Base-by-base conservation (phyloP, 1,140 invertebrate species). In the Drosophila lowei region DNA sequence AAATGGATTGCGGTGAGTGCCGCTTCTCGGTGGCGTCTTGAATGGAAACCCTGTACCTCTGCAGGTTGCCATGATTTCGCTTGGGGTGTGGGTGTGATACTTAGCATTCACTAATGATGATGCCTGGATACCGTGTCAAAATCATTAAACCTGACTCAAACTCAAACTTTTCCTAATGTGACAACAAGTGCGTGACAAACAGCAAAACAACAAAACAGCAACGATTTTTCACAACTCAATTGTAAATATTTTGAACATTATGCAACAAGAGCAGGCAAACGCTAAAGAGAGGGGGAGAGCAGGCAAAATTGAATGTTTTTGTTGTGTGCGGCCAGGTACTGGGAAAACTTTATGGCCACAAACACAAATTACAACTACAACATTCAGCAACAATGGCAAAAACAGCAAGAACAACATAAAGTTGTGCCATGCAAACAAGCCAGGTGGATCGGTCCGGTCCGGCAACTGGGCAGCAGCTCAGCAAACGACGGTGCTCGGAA, bases 311-410 rank as follows among this genome's bases (percentile, higher is more conserved):
- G 64, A 72, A 77, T 81, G 81, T 80, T 86, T 72, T 85, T 85
- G 58, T 85, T 73, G 44, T 85, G 57, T 75, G 62, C 38, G 72
- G 60, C 54, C 62, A 66, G 60, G 64, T 47, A 54, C 41, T 52
- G 54, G 64, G 53, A 63, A 76, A 88, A 88, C 83, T 86, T 86
- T 86, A 86, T 83, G 75, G 78, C 83, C 74, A 72, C 83, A 86
- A 86, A 86, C 78, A 86, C 77, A 86, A 86, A 86, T 86, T 78
- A 86, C 83, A 86, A 78, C 77, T 63, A 60, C 68, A 81, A 84
- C 49, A 79, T 43, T 63, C 46, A 56, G 42, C 57, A 79, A 71
- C 77, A 80, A 68, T 49, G 56, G 59, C 64, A 79, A 81, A 52
- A 79, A 68, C 58, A 75, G 11, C 34, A 38, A 71, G 54, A 71